phyloP scores from a whole-genome alignment of 1,140 invertebrate species.

The Apis florea region DNA sequence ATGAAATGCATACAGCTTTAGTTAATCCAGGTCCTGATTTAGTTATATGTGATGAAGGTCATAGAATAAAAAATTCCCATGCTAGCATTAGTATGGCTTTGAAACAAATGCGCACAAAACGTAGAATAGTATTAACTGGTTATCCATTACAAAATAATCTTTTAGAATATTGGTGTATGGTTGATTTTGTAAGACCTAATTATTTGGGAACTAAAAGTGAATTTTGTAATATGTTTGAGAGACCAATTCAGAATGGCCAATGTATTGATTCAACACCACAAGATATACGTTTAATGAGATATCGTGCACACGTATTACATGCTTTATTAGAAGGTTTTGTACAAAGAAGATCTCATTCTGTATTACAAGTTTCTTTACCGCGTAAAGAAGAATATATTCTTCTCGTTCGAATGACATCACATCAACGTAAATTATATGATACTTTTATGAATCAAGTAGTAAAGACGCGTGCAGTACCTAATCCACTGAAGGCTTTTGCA shows the following conservation, averaged over 20 bases:
- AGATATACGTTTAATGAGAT: constrained; percentile 94
- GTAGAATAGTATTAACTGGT: constrained; percentile 95
- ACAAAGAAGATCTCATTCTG: constrained; percentile 93
- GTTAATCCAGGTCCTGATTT: constrained; percentile 96
- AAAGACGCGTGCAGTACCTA: constrained; percentile 91
- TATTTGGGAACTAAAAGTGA: constrained; percentile 95
- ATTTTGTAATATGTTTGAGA: constrained; percentile 97
- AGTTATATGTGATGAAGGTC: constrained; percentile 97
- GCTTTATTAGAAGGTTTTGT: constrained; percentile 95
- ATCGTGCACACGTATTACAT: constrained; percentile 93
- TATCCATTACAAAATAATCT: constrained; percentile 98
- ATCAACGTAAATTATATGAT: constrained; percentile 93
- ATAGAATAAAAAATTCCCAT: constrained; percentile 97
- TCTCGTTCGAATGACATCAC: constrained; percentile 91
- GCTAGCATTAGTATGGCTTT: constrained; percentile 95
- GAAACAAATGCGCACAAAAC: constrained; percentile 94
- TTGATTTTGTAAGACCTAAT: constrained; percentile 97
- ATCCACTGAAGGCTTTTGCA: constrained; percentile 98
- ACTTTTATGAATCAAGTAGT: constrained; percentile 96
- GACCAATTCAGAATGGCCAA: constrained; percentile 96
- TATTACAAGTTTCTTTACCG: constrained; percentile 92
- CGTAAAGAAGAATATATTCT: constrained; percentile 96
- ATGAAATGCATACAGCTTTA: constrained; percentile 92
- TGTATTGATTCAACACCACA: constrained; percentile 95
- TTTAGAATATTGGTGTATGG: constrained; percentile 98